Conservation (phyloP, 2,797 vertebrate species). For the Acanthurus leucopareius region DNA sequence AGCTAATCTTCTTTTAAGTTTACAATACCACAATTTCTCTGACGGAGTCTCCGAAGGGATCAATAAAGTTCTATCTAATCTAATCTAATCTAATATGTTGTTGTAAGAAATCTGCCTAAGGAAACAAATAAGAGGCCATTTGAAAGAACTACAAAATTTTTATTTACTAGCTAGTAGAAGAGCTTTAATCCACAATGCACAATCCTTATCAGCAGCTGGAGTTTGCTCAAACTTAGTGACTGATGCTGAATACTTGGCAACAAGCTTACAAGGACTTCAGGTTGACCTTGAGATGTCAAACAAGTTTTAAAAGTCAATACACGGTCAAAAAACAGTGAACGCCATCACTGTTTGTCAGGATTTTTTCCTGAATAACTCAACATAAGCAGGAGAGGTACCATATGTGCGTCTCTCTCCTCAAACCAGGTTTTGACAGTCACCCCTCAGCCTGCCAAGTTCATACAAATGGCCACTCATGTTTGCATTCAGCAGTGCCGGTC, state of each 20-base stretch:
- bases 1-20: too few species aligned
- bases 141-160: not conserved
- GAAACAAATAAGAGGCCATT: not conserved
- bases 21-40: too few species aligned
- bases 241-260: not conserved
- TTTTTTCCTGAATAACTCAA: slow-evolving; percentile 35
- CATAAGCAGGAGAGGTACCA: slow-evolving; percentile 14
- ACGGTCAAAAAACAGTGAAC: slow-evolving; percentile 24
- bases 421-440: slow-evolving; percentile 66
- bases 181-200: not conserved
- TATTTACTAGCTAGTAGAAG: not conserved
- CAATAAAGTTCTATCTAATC: too few species aligned
- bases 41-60: too few species aligned
- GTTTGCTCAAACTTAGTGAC: not conserved
- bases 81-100: too few species aligned
- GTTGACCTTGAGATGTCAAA: slow-evolving; percentile 1
- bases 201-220: not conserved
- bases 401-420: slow-evolving; percentile 23
- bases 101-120: not conserved
- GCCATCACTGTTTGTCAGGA: slow-evolving; percentile 15
- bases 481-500: slow-evolving; percentile 74
- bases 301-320: slow-evolving; percentile 28
- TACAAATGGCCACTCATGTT: slow-evolving; percentile 81
- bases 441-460: slow-evolving; percentile 66
- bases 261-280: slow-evolving; percentile 6